Evolutionary conservation across 2,888 invertebrate species (phyloP).

Genomic region (Mesorhabditis spiculigera): DNA sequence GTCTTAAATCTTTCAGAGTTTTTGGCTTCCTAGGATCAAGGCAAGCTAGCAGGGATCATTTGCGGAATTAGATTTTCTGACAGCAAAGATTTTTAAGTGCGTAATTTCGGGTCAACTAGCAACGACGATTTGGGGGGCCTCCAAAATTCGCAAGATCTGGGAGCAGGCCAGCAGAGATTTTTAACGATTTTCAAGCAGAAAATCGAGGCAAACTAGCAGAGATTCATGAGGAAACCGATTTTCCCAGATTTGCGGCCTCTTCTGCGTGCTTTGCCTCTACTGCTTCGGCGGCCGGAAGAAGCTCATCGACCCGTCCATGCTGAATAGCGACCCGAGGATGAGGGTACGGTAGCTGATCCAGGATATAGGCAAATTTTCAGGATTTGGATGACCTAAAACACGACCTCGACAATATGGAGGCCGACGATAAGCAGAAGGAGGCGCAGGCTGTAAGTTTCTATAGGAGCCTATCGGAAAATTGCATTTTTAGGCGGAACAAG

Average conservation of each 20-base stretch:
- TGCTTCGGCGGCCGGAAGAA: constrained; percentile 69
- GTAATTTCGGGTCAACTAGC: too few species aligned
- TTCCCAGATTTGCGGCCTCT: constrained; percentile 8
- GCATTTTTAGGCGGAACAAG: not conserved
- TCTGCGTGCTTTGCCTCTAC: constrained; percentile 58
- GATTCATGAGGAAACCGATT: constrained; percentile 22
- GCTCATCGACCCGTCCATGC: not conserved
- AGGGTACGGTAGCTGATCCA: not conserved
- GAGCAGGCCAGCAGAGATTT: too few species aligned
- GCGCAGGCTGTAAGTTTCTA: not conserved
- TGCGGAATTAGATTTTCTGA: too few species aligned
- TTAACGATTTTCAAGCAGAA: too few species aligned
- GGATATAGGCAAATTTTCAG: constrained; percentile 10
- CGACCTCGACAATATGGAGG: constrained; percentile 29
- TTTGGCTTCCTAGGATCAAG: too few species aligned
- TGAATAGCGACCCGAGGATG: not conserved
- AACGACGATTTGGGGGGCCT: too few species aligned
- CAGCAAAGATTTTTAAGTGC: too few species aligned
- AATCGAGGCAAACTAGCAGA: too few species aligned
- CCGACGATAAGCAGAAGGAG: constrained; percentile 18
- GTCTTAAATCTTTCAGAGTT: too few species aligned
- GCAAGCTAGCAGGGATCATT: too few species aligned
- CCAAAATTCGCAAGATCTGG: too few species aligned
- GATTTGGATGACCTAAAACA: constrained; percentile 32
- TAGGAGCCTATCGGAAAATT: not conserved